Base-by-base conservation (phyloP, 2,888 invertebrate species). In the Thalpophila matura region DNA sequence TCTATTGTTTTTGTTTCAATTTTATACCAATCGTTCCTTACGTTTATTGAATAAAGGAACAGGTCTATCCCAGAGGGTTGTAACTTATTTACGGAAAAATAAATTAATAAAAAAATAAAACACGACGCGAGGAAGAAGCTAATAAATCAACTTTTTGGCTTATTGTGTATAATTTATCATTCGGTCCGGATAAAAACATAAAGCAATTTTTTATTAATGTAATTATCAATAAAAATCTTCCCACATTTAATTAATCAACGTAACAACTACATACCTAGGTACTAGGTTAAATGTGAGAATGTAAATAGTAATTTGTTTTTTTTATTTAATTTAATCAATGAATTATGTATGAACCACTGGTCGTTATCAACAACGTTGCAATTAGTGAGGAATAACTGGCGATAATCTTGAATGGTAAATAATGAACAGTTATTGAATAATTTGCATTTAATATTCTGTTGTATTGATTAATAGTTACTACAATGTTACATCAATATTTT, bases 51-150 rank as follows among this genome's bases (percentile, higher is more conserved):
- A 59, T 69, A 38, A 31, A 43, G 12, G 7, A 18, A 27, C 24
- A 31, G 3, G 24, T 31, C 1, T 14, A 6, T 33, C 22, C 37
- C 45, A 18, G 9, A 59, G 26, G 31, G n/a, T 9, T 16, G 24
- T 38, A 24, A 4, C 22, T 27, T 16, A 37, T 12, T 68, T 12
- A 27, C 27, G 43, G 9, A n/a, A 38, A 49, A 65, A 69, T 18
- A 18, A 64, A 65, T 38, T 10, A 51, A 40, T 16, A 33, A 20
- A 1, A 45, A 29, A 50, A 50, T 29, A 62, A 63, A 42, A 50
- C 26, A 27, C 12, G 7, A 20, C 7, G 27, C 16, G 37, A 37
- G 16, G 4, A 5, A 4, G 6, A 54, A 31, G 22, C 7, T 14
- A 60, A 49, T 43, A 18, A 62, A 61, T 61, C 31, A 50, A 22